Evolutionary conservation across 1,140 invertebrate species (phyloP).

Genomic region (silkworm (Bombyx mori)): DNA sequence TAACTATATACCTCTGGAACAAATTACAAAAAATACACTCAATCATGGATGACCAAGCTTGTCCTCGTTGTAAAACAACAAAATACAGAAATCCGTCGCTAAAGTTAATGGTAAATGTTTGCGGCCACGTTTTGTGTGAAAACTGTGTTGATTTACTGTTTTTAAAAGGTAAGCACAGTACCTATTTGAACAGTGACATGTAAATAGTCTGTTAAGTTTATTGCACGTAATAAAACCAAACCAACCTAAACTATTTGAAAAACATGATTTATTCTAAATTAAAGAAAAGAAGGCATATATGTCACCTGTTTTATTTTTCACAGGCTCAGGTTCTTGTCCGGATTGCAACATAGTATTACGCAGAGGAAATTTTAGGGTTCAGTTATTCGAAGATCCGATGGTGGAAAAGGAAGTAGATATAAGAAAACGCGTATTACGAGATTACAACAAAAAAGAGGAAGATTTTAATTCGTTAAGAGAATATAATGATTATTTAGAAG

Average conservation of each 20-base stretch:
- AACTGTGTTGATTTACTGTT: conserved; percentile 96
- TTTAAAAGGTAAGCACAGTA: conserved; percentile 81
- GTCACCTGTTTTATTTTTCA: conserved; percentile 2
- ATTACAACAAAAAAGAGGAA: conserved; percentile 93
- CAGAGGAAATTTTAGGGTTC: conserved; percentile 92
- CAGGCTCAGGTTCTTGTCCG: conserved; percentile 88
- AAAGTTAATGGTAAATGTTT: conserved; percentile 98
- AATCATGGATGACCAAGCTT: conserved; percentile 89
- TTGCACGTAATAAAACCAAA: conserved; percentile 1
- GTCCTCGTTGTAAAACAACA: conserved; percentile 97
- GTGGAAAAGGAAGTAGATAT: conserved; percentile 99
- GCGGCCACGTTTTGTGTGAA: conserved; percentile 97
- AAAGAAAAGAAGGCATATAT: too few relatives aligned
- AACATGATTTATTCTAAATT: too few relatives aligned
- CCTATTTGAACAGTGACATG: too few relatives aligned
- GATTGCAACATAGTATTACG: conserved; percentile 91
- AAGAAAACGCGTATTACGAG: conserved; percentile 87
- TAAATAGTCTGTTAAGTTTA: not conserved
- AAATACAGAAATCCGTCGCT: conserved; percentile 98
- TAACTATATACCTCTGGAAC: too few relatives aligned
- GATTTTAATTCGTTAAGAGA: conserved; percentile 87
- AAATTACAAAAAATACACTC: not conserved
- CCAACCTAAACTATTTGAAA: not conserved
- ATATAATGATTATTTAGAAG: conserved; percentile 95
- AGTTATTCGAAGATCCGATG: conserved; percentile 95